A percentile compares a stretch with the other conserved stretches of the same genome.
These are phyloP conservation scores for Leptodactylus fallax DNA, from an alignment of 2,797 vertebrate genomes.

Conservation along the genomic window DNA sequence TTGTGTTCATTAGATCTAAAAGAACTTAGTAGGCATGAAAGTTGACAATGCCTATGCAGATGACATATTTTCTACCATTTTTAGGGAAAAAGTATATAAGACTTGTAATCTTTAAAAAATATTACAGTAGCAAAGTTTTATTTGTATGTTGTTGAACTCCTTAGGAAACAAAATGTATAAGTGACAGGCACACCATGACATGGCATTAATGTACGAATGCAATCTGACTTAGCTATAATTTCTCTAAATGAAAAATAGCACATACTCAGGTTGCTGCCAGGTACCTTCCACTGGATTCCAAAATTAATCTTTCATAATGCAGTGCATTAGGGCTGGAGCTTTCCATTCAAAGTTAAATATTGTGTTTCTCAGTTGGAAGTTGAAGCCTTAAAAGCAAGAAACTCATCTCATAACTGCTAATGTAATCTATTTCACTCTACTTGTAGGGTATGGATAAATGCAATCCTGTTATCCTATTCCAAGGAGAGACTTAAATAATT, in stretches of 20 bases:
- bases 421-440: conserved; percentile 9
- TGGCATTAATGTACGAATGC: neutral
- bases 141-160: neutral
- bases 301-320: neutral
- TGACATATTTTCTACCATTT: no score
- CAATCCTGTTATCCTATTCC: neutral
- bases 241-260: neutral
- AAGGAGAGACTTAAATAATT: neutral
- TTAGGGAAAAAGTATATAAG: neutral
- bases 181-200: no score
- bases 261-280: neutral
- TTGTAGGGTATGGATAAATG: conserved; percentile 1
- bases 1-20: no score
- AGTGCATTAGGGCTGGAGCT: neutral
- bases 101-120: neutral
- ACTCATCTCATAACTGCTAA: conserved; percentile 7
- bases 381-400: conserved; percentile 1
- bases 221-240: neutral
- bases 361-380: conserved; percentile 18
- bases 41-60: no score
- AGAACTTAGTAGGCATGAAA: no score
- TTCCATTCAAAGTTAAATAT: conserved; percentile 23
- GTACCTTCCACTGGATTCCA: neutral
- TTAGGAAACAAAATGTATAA: neutral
- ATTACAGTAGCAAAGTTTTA: neutral